Conservation (phyloP, 2,888 invertebrate genomes). For the Rhabditophanes sp. region DNA sequence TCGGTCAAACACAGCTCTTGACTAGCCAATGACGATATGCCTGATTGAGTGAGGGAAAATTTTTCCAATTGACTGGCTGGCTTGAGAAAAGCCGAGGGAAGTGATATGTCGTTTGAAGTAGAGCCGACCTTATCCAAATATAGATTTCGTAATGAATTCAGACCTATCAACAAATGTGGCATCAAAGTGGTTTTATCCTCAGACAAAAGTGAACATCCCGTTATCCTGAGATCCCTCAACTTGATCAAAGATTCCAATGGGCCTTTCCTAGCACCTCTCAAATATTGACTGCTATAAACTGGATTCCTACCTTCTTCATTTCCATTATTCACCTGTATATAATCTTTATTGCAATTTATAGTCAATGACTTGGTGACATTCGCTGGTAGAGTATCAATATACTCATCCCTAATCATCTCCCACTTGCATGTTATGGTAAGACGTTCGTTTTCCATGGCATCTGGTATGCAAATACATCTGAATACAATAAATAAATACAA, state of each 20-base stretch:
- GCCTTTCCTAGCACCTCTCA: no score
- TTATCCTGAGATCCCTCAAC: conserved; percentile 12
- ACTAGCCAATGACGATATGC: conserved; percentile 7
- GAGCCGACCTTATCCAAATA: conserved; percentile 6
- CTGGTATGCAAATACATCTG: conserved; percentile 33
- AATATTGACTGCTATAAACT: no score
- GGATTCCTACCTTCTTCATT: no score
- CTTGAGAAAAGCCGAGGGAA: no score
- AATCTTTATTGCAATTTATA: conserved; percentile 10
- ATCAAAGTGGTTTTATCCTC: conserved; percentile 5
- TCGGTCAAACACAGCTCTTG: conserved; percentile 8
- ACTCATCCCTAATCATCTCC: conserved; percentile 6
- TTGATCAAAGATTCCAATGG: conserved; percentile 13
- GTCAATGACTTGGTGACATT: conserved; percentile 16
- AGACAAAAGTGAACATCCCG: conserved; percentile 8
- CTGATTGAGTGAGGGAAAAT: conserved; percentile 13
- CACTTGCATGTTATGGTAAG: conserved; percentile 14
- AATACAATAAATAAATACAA: no score
- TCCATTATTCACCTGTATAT: no score
- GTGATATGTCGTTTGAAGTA: not conserved
- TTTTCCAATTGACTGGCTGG: conserved; percentile 16
- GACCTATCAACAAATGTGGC: conserved; percentile 9
- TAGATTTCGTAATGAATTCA: conserved; percentile 7
- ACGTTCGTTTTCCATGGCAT: conserved; percentile 12
- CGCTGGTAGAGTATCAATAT: conserved; percentile 8